Percentiles rank a stretch among this genome's conserved stretches.
These are phyloP conservation scores for Cydia fagiglandana DNA, from an alignment of 1,140 invertebrate genomes.

Conservation along the genomic window DNA sequence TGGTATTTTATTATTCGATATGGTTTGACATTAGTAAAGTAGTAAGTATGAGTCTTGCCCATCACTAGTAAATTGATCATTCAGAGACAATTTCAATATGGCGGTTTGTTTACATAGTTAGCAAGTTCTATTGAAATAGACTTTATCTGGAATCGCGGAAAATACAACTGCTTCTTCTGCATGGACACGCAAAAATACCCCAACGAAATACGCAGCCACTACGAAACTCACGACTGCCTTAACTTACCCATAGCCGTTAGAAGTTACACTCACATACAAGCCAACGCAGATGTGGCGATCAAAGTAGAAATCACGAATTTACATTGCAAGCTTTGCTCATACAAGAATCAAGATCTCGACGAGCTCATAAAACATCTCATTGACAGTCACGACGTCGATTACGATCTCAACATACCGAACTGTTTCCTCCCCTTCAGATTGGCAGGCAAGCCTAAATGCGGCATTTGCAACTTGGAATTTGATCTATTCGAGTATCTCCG, in stretches of 20 bases:
- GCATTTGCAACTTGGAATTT: neutral
- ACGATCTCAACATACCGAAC: slow-evolving; percentile 3
- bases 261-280: neutral
- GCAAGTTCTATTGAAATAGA: no score
- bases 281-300: slow-evolving; percentile 7
- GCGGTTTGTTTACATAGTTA: no score
- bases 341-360: neutral
- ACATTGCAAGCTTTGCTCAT: slow-evolving; percentile 10
- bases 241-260: neutral
- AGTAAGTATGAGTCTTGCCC: no score
- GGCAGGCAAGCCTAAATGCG: neutral
- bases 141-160: slow-evolving; percentile 20
- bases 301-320: slow-evolving; percentile 16
- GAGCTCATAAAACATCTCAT: slow-evolving; percentile 17
- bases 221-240: slow-evolving; percentile 15
- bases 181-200: neutral
- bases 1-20: no score
- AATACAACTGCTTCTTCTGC: slow-evolving; percentile 14
- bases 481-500: slow-evolving; percentile 12
- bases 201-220: neutral
- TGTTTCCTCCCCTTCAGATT: slow-evolving; percentile 11
- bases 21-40: no score
- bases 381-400: slow-evolving; percentile 4
- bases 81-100: no score
- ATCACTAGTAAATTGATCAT: no score